Conservation (phyloP, 2,113 vertebrate genomes). For the Leptosomus discolor region DNA sequence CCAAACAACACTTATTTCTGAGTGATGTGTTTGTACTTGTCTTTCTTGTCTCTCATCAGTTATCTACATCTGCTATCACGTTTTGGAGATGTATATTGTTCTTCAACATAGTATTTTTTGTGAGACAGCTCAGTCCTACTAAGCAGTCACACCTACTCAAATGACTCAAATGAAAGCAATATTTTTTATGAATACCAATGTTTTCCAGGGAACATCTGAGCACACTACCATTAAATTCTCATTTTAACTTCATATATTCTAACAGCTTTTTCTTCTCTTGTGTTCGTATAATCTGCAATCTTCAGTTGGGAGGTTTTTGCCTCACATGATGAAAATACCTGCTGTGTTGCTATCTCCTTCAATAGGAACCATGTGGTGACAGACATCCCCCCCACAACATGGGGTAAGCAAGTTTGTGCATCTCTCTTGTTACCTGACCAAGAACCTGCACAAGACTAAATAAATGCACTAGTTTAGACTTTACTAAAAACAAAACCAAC, state of each 20-base stretch:
- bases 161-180: slow-evolving; percentile 52
- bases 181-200: slow-evolving; percentile 39
- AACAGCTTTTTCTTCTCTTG: neutral
- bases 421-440: neutral
- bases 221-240: slow-evolving; percentile 3
- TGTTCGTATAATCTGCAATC: neutral
- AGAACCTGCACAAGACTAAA: neutral
- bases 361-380: neutral
- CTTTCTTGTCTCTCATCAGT: slow-evolving; percentile 13
- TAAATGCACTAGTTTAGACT: neutral
- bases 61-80: slow-evolving; percentile 18
- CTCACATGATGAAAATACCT: neutral
- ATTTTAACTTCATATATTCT: slow-evolving; percentile 29
- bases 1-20: slow-evolving; percentile 45
- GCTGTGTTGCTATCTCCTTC: neutral
- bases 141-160: slow-evolving; percentile 60
- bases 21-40: slow-evolving; percentile 55
- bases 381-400: neutral
- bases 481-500: neutral
- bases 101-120: slow-evolving; percentile 30
- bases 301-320: neutral
- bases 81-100: slow-evolving; percentile 27
- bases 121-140: slow-evolving; percentile 37
- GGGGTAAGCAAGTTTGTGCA: neutral
- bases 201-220: slow-evolving; percentile 32